Evolutionary conservation across 2,888 invertebrate genomes (phyloP).

Genomic region (Limnephilus marmoratus): DNA sequence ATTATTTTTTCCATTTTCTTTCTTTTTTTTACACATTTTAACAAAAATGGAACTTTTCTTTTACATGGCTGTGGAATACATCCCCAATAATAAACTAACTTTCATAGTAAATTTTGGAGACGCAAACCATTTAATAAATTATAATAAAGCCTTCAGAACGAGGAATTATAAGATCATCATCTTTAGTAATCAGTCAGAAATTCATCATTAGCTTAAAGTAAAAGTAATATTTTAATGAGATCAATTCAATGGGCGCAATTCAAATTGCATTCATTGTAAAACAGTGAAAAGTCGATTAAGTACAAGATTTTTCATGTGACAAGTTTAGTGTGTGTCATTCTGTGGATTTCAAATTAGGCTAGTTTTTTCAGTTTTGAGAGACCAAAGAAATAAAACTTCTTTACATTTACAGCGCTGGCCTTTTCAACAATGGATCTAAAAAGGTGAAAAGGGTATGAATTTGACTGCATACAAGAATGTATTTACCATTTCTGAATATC

Average conservation of each 20-base stretch:
- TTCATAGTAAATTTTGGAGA: no score
- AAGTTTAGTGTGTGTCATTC: not conserved
- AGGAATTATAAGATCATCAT: conserved; percentile 58
- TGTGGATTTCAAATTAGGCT: not conserved
- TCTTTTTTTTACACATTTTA: no score
- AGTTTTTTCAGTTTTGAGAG: not conserved
- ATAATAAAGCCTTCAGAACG: conserved; percentile 48
- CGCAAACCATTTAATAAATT: no score
- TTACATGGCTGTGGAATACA: no score
- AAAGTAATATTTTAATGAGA: not conserved
- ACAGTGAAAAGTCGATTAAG: not conserved
- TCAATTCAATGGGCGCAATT: not conserved
- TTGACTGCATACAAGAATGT: not conserved
- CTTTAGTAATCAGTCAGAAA: conserved; percentile 50
- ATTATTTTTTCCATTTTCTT: not conserved
- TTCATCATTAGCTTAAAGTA: conserved; percentile 44
- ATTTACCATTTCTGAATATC: conserved; percentile 84
- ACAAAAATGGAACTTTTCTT: no score
- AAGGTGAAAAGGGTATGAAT: no score
- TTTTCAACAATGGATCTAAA: no score
- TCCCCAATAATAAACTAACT: no score
- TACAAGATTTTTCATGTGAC: not conserved
- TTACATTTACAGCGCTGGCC: not conserved
- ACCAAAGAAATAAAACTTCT: not conserved
- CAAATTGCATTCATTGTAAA: not conserved